phyloP scores from a whole-genome alignment of 2,797 vertebrate species.

The Anabacerthia variegaticeps region DNA sequence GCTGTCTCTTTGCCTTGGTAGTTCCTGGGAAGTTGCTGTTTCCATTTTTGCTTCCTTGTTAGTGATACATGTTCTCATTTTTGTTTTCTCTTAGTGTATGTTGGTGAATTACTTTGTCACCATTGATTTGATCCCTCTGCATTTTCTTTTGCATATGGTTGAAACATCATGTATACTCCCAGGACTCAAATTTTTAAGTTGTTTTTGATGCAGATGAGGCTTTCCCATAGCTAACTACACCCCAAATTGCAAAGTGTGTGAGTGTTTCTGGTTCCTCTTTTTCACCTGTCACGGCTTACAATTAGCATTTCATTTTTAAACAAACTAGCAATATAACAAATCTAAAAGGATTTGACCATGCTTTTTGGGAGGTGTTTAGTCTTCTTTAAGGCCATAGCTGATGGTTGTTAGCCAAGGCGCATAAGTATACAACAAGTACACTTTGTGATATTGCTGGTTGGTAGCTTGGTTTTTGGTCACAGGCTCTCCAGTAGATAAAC shows the following conservation, averaged over 20 bases:
- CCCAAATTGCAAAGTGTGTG: background rate
- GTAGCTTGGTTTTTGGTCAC: background rate
- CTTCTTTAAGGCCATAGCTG: background rate
- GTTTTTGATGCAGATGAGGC: background rate
- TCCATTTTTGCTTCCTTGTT: background rate
- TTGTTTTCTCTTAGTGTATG: background rate
- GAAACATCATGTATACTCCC: background rate
- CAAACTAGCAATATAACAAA: background rate
- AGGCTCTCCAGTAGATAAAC: background rate
- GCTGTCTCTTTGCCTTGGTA: background rate
- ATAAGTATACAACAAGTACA: background rate
- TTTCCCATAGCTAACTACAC: background rate
- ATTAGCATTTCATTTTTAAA: background rate
- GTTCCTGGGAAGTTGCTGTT: background rate
- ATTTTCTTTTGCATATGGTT: background rate
- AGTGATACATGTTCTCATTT: background rate
- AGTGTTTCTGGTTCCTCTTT: background rate
- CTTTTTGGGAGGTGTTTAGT: background rate
- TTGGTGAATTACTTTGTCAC: background rate
- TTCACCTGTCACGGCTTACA: background rate
- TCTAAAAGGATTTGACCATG: background rate
- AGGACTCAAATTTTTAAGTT: background rate
- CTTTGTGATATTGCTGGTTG: rapidly evolving
- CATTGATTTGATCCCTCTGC: background rate
- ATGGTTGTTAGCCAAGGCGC: background rate